These are phyloP conservation scores for Drosophila subsilvestris DNA, from an alignment of 2,888 invertebrate species.

Conservation along the genomic window DNA sequence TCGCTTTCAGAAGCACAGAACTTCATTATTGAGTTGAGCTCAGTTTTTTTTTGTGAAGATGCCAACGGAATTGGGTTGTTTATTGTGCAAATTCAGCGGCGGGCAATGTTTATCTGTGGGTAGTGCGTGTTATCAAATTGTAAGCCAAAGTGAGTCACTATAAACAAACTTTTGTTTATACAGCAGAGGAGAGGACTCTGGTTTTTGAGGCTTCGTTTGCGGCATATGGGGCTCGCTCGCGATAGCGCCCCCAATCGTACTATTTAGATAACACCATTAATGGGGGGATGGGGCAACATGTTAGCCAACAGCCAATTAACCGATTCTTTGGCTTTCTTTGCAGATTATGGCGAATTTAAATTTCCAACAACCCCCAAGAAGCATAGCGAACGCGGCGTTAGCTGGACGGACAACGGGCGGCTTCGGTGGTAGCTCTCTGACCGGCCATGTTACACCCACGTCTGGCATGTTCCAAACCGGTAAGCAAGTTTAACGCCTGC, in stretches of 20 bases:
- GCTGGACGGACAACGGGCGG: conserved; percentile 87
- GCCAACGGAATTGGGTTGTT: not conserved
- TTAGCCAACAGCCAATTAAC: not conserved
- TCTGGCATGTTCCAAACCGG: conserved; percentile 87
- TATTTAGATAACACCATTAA: not conserved
- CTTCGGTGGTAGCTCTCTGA: conserved; percentile 88
- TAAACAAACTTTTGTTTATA: not conserved
- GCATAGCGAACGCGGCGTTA: conserved; percentile 92
- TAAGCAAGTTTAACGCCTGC: conserved; percentile 67
- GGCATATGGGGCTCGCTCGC: not conserved
- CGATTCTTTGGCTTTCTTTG: conserved; percentile 43
- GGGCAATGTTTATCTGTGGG: not conserved
- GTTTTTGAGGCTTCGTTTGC: not conserved
- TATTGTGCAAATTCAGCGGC: not conserved
- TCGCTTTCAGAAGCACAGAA: conserved; percentile 3
- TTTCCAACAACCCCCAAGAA: conserved; percentile 94
- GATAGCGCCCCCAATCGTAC: not conserved
- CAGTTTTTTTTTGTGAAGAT: not conserved
- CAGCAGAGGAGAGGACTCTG: not conserved
- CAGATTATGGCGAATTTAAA: conserved; percentile 97
- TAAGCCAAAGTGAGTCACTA: not conserved
- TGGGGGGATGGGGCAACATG: not conserved
- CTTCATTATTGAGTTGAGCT: not conserved
- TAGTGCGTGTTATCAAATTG: not conserved
- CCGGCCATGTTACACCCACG: conserved; percentile 91